A percentile compares a stretch with the other conserved stretches of the same genome.
These are phyloP conservation scores for Equus przewalskii DNA, from an alignment of 2,113 vertebrate genomes.

Conservation along the genomic window DNA sequence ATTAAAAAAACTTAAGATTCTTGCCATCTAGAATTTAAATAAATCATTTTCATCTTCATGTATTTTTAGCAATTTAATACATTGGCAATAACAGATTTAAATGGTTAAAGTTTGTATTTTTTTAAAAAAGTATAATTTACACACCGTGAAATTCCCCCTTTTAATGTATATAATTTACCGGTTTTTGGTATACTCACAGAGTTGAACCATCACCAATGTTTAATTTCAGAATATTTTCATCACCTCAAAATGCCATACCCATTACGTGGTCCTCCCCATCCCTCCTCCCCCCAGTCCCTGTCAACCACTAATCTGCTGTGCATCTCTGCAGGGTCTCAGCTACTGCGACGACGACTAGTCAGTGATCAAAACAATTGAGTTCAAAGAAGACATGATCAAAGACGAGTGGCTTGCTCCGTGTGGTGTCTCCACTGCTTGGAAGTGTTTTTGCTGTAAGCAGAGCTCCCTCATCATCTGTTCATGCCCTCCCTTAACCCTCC, in stretches of 20 bases:
- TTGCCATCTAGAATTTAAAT: not conserved
- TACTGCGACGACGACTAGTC: fast-evolving
- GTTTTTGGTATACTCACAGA: not conserved
- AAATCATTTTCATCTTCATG: not conserved
- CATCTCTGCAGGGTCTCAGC: fast-evolving
- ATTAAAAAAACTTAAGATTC: not conserved
- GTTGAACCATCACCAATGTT: not conserved
- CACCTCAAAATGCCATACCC: not conserved
- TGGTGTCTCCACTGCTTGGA: too few relatives aligned
- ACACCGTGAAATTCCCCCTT: not conserved
- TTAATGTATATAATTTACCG: fast-evolving
- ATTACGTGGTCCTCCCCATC: too few relatives aligned
- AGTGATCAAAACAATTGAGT: not conserved
- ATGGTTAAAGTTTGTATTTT: not conserved
- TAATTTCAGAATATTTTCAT: too few relatives aligned
- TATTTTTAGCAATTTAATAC: not conserved
- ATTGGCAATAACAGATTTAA: not conserved
- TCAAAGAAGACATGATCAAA: not conserved
- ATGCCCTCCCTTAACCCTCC: too few relatives aligned
- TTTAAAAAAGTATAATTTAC: not conserved
- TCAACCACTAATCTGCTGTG: not conserved
- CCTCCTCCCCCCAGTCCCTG: too few relatives aligned
- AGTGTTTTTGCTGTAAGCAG: not conserved
- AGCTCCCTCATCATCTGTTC: too few relatives aligned
- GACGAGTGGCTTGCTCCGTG: not conserved